phyloP scores from a whole-genome alignment of 2,113 vertebrate genomes.

The Anthoscopus minutus region DNA sequence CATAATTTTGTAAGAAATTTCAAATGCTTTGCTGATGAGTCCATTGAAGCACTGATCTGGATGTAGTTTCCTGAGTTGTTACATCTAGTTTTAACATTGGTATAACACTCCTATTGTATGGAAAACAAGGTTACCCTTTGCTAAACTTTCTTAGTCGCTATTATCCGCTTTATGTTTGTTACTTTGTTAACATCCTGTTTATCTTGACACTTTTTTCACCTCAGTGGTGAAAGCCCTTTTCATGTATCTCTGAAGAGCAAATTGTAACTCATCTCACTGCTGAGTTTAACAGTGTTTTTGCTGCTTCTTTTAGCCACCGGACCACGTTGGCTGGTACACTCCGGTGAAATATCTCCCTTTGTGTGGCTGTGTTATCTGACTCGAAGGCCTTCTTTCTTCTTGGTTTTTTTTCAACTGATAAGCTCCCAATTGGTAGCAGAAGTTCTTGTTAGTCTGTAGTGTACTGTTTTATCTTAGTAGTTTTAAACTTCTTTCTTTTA shows the following conservation, averaged over 20 bases:
- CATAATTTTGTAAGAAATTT: not conserved
- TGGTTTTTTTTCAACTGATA: not conserved
- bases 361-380: not conserved
- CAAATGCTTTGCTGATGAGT: not conserved
- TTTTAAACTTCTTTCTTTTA: not conserved
- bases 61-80: not conserved
- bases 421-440: not conserved
- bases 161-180: not conserved
- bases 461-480: not conserved
- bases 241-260: not conserved
- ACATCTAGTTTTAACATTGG: not conserved
- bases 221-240: too few species aligned
- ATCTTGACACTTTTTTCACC: not conserved
- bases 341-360: not conserved
- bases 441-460: not conserved
- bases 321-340: accelerated
- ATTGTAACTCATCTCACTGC: not conserved
- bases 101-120: not conserved
- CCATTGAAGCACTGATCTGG: not conserved
- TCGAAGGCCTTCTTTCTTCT: not conserved
- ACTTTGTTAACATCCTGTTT: not conserved
- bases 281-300: not conserved
- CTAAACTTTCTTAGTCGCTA: not conserved
- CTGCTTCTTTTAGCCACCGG: not conserved
- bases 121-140: not conserved